These are phyloP conservation scores for Acanthurus leucopareius DNA, from an alignment of 2,797 vertebrate species.

Conservation along the genomic window DNA sequence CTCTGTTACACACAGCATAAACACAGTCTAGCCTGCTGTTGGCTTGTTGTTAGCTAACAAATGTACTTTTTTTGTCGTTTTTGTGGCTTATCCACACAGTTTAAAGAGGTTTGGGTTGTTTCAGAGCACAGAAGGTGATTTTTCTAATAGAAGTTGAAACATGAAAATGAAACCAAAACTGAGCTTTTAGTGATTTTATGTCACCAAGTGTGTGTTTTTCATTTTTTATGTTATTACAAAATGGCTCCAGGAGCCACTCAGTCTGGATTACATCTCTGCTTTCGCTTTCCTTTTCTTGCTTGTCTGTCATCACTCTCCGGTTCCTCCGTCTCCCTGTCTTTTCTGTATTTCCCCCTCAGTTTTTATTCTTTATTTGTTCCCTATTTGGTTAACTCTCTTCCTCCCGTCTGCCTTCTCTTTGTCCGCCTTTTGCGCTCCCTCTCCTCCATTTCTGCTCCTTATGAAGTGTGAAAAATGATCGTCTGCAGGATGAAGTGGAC, in stretches of 20 bases:
- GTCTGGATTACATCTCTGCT: constrained; percentile 56
- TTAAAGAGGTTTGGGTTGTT: constrained; percentile 22
- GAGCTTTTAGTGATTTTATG: constrained; percentile 30
- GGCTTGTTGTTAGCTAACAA: constrained; percentile 58
- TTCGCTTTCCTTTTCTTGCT: constrained; percentile 26
- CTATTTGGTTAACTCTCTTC: constrained; percentile 39
- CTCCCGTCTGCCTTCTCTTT: constrained; percentile 23
- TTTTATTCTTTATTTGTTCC: constrained; percentile 61
- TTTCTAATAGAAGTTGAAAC: constrained; percentile 13
- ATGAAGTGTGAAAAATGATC: constrained; percentile 84
- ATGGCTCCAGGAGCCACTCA: constrained; percentile 41
- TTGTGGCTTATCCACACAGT: constrained; percentile 38
- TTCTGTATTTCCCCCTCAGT: constrained; percentile 55
- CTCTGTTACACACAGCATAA: constrained; percentile 68
- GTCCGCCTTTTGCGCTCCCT: constrained; percentile 29
- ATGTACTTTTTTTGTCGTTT: constrained; percentile 43
- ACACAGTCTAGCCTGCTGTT: constrained; percentile 42
- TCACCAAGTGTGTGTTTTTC: not conserved
- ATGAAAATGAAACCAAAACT: constrained; percentile 20
- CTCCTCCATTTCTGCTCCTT: constrained; percentile 72
- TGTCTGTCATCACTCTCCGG: constrained; percentile 58
- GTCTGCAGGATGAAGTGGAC: constrained; percentile 82
- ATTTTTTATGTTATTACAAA: constrained; percentile 26
- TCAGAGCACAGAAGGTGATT: not conserved
- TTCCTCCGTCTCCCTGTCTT: constrained; percentile 29